Conservation (phyloP, 2,113 vertebrate genomes). For the Felis chaus region DNA sequence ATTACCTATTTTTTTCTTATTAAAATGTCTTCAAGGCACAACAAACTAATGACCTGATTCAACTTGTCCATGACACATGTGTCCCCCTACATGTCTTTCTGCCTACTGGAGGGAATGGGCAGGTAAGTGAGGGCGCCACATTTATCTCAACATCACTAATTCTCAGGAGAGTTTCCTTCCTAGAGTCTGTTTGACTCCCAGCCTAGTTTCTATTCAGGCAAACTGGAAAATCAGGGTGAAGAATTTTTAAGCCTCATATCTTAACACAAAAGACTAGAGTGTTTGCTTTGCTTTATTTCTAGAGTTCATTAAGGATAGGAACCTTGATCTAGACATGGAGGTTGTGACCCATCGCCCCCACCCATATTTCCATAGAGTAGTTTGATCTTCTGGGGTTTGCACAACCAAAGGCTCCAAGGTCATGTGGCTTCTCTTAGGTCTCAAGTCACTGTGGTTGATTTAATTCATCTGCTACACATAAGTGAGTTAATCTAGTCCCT, state of each 20-base stretch:
- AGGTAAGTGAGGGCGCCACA: neutral
- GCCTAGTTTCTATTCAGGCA: neutral
- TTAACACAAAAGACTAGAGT: neutral
- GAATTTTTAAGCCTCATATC: neutral
- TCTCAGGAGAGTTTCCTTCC: neutral
- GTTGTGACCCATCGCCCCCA: neutral
- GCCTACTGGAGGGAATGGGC: neutral
- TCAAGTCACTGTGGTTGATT: conserved; percentile 33
- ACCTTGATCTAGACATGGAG: neutral
- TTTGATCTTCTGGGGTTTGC: neutral
- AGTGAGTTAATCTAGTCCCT: conserved; percentile 35
- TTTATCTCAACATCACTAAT: neutral
- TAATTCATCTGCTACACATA: neutral
- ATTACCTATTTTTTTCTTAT: neutral
- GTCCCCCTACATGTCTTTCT: neutral
- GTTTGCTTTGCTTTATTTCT: neutral
- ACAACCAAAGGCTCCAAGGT: neutral
- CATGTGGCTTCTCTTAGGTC: neutral
- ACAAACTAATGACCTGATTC: neutral
- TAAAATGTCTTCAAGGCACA: neutral
- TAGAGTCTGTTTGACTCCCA: neutral
- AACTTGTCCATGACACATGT: neutral
- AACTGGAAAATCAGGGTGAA: neutral
- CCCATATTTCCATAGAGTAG: neutral
- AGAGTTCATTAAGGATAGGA: neutral